phyloP scores from a whole-genome alignment of 2,113 vertebrate genomes.

The Sorex araneus region DNA sequence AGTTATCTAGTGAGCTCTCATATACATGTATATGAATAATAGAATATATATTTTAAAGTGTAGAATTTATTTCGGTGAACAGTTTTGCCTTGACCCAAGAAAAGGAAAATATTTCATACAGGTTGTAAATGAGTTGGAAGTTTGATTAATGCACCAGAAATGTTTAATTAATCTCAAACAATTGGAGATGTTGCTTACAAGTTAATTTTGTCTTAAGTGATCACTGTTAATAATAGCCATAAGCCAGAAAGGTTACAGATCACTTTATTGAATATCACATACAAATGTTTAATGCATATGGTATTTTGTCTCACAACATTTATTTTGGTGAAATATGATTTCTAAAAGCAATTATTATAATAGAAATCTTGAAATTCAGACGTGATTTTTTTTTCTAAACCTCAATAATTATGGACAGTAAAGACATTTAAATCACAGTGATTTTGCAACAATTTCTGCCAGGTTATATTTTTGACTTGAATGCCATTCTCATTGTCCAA shows the following conservation, averaged over 20 bases:
- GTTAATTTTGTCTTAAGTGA: neutral
- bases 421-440: constrained; percentile 4
- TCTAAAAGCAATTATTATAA: neutral
- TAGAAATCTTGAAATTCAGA: constrained; percentile 50
- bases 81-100: neutral
- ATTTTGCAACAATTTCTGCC: neutral
- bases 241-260: neutral
- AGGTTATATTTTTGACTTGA: constrained; percentile 15
- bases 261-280: neutral
- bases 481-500: too few relatives aligned
- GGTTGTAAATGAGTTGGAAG: neutral
- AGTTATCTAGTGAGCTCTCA: neutral
- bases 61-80: neutral
- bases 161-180: constrained; percentile 9
- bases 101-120: neutral
- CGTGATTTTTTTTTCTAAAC: neutral
- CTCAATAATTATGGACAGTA: neutral
- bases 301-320: neutral
- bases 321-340: neutral
- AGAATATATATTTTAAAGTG: too few relatives aligned
- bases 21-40: too few relatives aligned
- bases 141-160: constrained; percentile 11
- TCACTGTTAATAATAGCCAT: neutral
- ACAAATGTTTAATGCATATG: neutral
- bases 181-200: constrained; percentile 10